Conservation (phyloP, 2,113 vertebrate species). For the Excalfactoria chinensis region DNA sequence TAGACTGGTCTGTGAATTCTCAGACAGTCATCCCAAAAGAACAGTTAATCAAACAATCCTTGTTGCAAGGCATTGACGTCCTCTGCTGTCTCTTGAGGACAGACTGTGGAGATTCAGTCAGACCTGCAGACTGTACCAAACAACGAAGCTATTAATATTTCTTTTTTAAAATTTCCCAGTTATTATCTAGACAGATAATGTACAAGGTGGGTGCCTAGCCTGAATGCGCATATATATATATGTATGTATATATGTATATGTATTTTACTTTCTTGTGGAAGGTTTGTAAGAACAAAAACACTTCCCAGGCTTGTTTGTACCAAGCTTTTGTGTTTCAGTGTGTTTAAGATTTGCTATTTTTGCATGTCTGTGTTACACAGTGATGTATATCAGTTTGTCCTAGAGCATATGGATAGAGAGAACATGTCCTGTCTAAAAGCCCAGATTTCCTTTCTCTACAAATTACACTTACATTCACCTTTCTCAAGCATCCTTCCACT, state of each 20-base stretch:
- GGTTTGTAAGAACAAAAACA: neutral
- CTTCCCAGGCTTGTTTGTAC: neutral
- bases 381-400: neutral
- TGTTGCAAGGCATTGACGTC: neutral
- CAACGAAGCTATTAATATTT: conserved; percentile 38
- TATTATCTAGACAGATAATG: neutral
- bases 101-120: neutral
- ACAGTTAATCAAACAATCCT: conserved; percentile 16
- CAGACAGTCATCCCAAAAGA: conserved; percentile 23
- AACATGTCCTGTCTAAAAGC: neutral
- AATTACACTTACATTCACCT: neutral
- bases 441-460: neutral
- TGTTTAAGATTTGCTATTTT: neutral
- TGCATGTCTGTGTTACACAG: neutral
- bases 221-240: neutral
- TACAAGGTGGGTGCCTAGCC: neutral
- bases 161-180: neutral
- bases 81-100: conserved; percentile 11
- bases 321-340: neutral
- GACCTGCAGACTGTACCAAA: neutral
- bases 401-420: neutral
- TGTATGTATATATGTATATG: neutral
- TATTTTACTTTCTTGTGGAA: neutral
- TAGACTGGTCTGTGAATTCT: neutral
- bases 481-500: neutral